Evolutionary conservation across 2,113 vertebrate genomes (phyloP).

Genomic region (Bungarus multicinctus): DNA sequence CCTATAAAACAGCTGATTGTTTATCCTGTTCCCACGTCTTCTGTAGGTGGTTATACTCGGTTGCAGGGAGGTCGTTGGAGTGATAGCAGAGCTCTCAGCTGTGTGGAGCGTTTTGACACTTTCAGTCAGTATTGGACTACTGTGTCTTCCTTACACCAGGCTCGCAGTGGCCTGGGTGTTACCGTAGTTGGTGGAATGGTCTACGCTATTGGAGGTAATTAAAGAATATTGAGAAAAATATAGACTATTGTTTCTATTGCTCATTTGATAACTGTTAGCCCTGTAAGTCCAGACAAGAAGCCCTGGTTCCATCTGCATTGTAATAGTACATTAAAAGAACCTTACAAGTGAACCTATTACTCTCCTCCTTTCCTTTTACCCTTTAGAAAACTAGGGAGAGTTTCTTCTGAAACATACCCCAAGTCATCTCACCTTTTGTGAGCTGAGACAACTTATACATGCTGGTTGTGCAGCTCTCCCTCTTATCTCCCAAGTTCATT

Average conservation of each 20-base stretch:
- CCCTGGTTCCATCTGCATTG: background rate
- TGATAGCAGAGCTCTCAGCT: slow-evolving; percentile 92
- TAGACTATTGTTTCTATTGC: background rate
- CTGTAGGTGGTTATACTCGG: slow-evolving; percentile 91
- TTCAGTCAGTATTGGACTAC: slow-evolving; percentile 99
- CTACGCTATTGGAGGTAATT: slow-evolving; percentile 93
- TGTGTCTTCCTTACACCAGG: slow-evolving; percentile 94
- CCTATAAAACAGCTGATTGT: background rate
- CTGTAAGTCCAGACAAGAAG: background rate
- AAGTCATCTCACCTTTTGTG: background rate
- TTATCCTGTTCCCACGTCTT: slow-evolving; percentile 27
- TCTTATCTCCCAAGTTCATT: background rate
- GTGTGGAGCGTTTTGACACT: slow-evolving; percentile 95
- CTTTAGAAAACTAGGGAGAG: background rate
- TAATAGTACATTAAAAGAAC: background rate
- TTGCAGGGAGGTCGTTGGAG: slow-evolving; percentile 94
- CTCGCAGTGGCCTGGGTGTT: slow-evolving; percentile 90
- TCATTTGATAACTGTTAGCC: background rate
- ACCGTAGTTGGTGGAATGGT: slow-evolving; percentile 92
- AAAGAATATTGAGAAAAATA: background rate
- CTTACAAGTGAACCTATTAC: background rate
- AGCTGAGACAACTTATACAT: background rate
- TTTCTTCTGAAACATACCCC: background rate
- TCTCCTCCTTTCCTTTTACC: background rate
- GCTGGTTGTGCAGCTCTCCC: background rate